Evolutionary conservation across 2,113 vertebrate species (phyloP), one percentile per base, ranked within the genome.

Genomic region (Bufo bufo): DNA sequence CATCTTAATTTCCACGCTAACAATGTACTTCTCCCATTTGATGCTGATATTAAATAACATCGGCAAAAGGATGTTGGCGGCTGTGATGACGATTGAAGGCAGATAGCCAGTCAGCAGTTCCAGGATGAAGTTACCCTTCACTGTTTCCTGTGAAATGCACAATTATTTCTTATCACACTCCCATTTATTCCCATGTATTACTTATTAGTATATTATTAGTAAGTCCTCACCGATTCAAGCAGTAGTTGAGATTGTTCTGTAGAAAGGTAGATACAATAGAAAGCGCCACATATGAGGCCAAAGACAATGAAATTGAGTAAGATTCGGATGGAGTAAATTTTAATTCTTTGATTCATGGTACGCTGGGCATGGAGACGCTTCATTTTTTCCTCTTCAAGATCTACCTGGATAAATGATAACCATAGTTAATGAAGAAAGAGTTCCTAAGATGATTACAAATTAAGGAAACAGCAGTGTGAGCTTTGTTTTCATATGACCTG

Each of bases 71-170:
- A 97, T 95, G 92, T 98, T 98, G 86, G 93, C 95, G 0, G n/a
- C 54, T 0, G 96, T 96, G 92, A 98, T 97, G 90, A 96, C 96
- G 6, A 96, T 94, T 78, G 97, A 97, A 0, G 97, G 97, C 0
- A 98, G 93, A 85, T 95, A 98, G 82, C 96, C 87, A 19, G 94
- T 92, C 77, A 93, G 1, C 12, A 98, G 92, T 23, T 92, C 91
- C 59, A 94, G 56, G 47, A 96, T 45, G 0, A 78, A 90, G 0
- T 11, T 89, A 1, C 10, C 54, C 54, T 61, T 50, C 84, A 86
- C n/a, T 78, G 47, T 2, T 3, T 82, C 19, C 94, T 94, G 66
- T n/a, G 66, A 49, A 61, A 69, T 52, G 0, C 13, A 33, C 13
- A 77, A 47, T 10, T 3, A 11, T 8, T 20, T 19, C 45, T 16